Base-by-base conservation (phyloP, 2,797 vertebrate species). In the Lateolabrax maculatus region DNA sequence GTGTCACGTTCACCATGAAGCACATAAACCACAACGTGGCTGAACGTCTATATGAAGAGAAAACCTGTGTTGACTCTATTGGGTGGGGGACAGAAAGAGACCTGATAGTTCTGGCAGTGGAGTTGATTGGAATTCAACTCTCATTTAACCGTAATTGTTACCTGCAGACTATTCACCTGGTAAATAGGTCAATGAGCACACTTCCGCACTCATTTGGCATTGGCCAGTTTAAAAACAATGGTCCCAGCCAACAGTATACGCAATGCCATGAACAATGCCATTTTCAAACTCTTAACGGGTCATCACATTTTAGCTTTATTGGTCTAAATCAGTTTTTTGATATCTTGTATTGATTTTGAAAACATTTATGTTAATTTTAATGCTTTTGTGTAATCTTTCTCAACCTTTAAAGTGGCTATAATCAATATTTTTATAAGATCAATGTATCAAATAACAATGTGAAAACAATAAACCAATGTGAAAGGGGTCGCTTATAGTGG, bases 111-210 rank as follows among this genome's bases (percentile, higher is more conserved):
- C 80, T 84, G 80, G 60, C 84, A 34, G 53, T 62, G 31, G 41
- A 86, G 73, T 73, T 88, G 87, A 93, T 83, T 37, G 71, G 71
- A 81, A 81, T n/a, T n/a, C 83, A 83, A 77, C 61, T 86, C 74
- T 91, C 74, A 77, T 85, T 91, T 88, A 92, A 60, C 81, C 53
- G 53, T 88, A 90, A 93, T 87, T 85, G 90, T 92, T 93, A 92
- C 87, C 88, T 87, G 85, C 84, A 64, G 66, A 87, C 85, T 88
- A 83, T 90, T 94, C 90, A 92, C 29, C 78, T 88, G 85, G 78
- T 83, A 88, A 92, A 88, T 75, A 79, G 88, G 85, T 86, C 81
- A 82, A 29, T 80, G 75, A 91, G 72, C 79, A 82, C 71, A 65
- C 49, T 85, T 69, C 72, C 75, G 79, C 31, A 51, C 65, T 88